These are phyloP conservation scores for Holacanthella duospinosa DNA, from an alignment of 2,888 invertebrate species.

Conservation along the genomic window DNA sequence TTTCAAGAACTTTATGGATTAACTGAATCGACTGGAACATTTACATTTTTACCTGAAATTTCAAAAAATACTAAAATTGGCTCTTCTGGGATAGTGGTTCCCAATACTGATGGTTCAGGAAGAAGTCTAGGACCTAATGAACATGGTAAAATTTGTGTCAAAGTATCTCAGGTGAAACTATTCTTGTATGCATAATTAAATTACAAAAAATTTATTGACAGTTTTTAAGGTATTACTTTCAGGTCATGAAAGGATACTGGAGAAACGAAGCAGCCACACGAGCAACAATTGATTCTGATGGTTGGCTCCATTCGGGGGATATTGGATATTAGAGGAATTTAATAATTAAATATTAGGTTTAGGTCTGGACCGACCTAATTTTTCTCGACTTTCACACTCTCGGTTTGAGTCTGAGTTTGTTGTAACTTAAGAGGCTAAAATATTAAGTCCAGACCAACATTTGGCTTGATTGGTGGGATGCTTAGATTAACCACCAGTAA, in stretches of 20 bases:
- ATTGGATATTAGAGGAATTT: constrained; percentile 70
- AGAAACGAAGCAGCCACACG: constrained; percentile 63
- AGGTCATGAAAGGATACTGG: constrained; percentile 70
- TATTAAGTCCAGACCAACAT: no score
- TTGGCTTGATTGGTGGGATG: no score
- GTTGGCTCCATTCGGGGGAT: constrained; percentile 71
- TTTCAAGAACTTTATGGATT: constrained; percentile 22
- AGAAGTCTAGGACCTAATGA: constrained; percentile 51
- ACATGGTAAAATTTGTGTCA: constrained; percentile 59
- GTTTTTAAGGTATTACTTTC: no score
- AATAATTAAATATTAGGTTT: no score
- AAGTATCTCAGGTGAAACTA: constrained; percentile 66
- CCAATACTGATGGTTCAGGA: constrained; percentile 47
- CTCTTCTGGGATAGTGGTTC: constrained; percentile 14
- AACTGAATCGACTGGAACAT: constrained; percentile 44
- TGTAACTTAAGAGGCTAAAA: no score
- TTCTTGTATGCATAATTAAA: no score
- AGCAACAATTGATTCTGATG: constrained; percentile 60
- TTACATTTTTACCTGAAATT: constrained; percentile 5
- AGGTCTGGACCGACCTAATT: no score
- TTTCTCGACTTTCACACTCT: no score
- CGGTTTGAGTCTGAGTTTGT: no score
- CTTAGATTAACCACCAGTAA: no score
- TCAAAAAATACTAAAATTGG: constrained; percentile 46
- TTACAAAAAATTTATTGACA: no score